phyloP scores from a whole-genome alignment of 2,888 invertebrate genomes.

The Ophion ellenae region DNA sequence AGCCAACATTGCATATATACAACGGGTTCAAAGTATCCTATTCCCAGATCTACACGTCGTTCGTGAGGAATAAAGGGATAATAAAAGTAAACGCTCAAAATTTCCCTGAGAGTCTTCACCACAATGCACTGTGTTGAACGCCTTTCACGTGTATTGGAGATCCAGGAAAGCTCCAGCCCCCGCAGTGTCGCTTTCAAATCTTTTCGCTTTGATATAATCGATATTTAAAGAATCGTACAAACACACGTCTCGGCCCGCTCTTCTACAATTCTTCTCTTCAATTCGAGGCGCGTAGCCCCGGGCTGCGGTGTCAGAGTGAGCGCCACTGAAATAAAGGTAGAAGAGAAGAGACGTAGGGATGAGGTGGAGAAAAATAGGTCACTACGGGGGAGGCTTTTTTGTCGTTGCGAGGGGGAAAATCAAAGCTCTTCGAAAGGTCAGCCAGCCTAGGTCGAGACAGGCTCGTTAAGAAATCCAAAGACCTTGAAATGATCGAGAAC shows the following conservation, averaged over 20 bases:
- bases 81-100: slow-evolving; percentile 5
- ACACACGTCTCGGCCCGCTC: not conserved
- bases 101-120: slow-evolving; percentile 5
- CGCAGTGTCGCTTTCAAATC: slow-evolving; percentile 5
- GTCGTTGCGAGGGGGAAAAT: slow-evolving; percentile 21
- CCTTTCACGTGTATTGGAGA: slow-evolving; percentile 25
- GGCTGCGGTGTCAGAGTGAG: slow-evolving; percentile 28
- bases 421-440: slow-evolving; percentile 31
- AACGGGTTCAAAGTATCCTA: not conserved
- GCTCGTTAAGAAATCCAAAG: slow-evolving; percentile 30
- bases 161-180: not conserved
- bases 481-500: slow-evolving; percentile 19
- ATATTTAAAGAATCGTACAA: slow-evolving; percentile 51
- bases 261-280: not conserved
- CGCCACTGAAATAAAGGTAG: slow-evolving; percentile 1
- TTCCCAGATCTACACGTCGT: not conserved
- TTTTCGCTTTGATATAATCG: slow-evolving; percentile 39
- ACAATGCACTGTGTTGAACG: slow-evolving; percentile 7
- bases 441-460: slow-evolving; percentile 11
- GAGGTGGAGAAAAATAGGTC: slow-evolving; percentile 26
- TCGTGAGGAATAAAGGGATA: slow-evolving; percentile 19
- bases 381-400: slow-evolving; percentile 15
- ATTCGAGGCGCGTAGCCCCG: slow-evolving; percentile 34
- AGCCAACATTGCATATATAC: not conserved
- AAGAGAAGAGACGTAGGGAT: slow-evolving; percentile 2